Conservation (phyloP, 2,888 invertebrate genomes). For the Aleiodes leptofemur region DNA sequence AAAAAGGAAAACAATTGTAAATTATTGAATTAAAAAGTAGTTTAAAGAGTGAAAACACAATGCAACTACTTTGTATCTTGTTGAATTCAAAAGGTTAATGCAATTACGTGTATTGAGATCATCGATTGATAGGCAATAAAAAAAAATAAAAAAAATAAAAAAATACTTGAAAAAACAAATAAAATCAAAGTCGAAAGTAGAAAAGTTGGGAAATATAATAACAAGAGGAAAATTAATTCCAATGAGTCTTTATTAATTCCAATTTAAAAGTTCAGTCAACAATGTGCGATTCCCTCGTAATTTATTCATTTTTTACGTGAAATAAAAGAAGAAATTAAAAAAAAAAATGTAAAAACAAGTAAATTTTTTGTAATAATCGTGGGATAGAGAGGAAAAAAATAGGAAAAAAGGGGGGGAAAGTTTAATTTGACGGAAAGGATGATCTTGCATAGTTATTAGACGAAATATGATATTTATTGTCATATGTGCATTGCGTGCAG, state of each 20-base stretch:
- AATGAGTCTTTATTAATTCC: no score
- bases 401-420: conserved; percentile 7
- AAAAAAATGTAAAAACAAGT: neutral
- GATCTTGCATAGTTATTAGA: conserved; percentile 29
- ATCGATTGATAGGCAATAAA: no score
- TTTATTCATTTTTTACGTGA: neutral
- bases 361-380: neutral
- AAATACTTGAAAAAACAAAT: no score
- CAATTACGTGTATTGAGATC: no score
- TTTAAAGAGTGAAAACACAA: no score
- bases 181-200: no score
- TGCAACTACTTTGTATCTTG: no score
- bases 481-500: conserved; percentile 33
- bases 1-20: neutral
- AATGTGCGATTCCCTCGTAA: neutral
- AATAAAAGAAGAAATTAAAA: no score
- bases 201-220: no score
- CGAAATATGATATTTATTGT: conserved; percentile 48
- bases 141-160: no score
- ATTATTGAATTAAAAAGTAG: neutral
- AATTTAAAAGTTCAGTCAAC: neutral
- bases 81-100: no score
- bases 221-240: no score
- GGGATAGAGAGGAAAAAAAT: neutral
- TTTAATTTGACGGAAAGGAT: conserved; percentile 32